phyloP scores from a whole-genome alignment of 2,797 vertebrate species.

The Oryzias sinensis region DNA sequence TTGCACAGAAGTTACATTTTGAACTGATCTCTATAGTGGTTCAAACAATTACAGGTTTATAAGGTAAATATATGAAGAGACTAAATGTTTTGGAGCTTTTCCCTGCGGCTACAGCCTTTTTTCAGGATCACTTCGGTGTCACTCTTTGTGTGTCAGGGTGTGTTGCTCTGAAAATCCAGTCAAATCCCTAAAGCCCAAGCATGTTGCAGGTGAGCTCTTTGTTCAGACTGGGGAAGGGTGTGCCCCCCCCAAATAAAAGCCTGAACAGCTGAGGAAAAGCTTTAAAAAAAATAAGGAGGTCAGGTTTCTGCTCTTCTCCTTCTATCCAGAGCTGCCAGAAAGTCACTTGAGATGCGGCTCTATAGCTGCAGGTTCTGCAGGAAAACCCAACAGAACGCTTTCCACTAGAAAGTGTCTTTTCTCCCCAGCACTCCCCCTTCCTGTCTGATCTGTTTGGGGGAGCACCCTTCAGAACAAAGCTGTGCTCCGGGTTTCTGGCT shows the following conservation, averaged over 20 bases:
- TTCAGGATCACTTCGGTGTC: conserved; percentile 58
- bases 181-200: conserved; percentile 42
- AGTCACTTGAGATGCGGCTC: neutral
- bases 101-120: conserved; percentile 16
- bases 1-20: conserved; percentile 44
- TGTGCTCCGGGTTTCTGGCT: conserved; percentile 38
- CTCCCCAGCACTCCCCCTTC: conserved; percentile 22
- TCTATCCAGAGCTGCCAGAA: conserved; percentile 6
- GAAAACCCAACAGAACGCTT: conserved; percentile 1
- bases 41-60: conserved; percentile 16
- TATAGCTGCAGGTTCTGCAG: conserved; percentile 11
- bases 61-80: too few species aligned
- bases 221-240: conserved; percentile 34
- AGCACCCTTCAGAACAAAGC: conserved; percentile 49
- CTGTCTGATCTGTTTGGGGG: conserved; percentile 22
- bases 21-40: conserved; percentile 67
- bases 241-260: conserved; percentile 32
- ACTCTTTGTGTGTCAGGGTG: conserved; percentile 62
- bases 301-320: conserved; percentile 10
- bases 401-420: conserved; percentile 8
- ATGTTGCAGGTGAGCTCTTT: conserved; percentile 66
- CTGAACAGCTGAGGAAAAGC: conserved; percentile 21
- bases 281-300: conserved; percentile 1
- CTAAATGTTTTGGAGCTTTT: too few species aligned
- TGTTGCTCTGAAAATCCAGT: conserved; percentile 59